phyloP scores from a whole-genome alignment of 2,113 vertebrate species.

The Poicephalus gulielmi region DNA sequence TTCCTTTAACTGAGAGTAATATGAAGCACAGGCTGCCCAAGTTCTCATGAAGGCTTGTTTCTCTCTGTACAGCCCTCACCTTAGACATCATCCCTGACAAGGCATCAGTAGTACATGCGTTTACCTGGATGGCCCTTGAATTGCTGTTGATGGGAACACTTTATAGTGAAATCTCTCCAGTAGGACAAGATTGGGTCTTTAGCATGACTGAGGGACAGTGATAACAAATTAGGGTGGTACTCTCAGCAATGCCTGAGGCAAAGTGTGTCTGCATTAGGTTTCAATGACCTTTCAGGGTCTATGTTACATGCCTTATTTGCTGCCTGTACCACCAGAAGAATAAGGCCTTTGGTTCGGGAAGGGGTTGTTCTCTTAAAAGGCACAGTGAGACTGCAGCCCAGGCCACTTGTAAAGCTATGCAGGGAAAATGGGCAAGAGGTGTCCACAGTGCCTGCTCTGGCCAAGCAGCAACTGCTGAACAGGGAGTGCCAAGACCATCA shows the following conservation, averaged over 20 bases:
- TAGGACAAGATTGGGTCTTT: neutral
- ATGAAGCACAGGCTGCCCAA: neutral
- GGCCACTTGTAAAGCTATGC: neutral
- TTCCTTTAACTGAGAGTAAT: neutral
- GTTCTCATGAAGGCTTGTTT: neutral
- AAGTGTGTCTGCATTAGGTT: neutral
- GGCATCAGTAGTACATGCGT: neutral
- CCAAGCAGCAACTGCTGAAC: neutral
- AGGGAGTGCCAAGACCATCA: neutral
- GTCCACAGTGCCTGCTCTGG: neutral
- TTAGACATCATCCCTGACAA: neutral
- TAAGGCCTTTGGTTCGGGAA: neutral
- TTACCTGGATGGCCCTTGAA: neutral
- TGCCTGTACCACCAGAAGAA: neutral
- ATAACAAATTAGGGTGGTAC: neutral
- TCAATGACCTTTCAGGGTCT: neutral
- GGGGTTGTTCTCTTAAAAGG: fast-evolving
- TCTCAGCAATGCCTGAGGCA: neutral
- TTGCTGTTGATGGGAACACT: neutral
- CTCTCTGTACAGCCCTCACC: neutral
- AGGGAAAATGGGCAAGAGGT: neutral
- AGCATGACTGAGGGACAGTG: neutral
- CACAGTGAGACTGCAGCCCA: neutral
- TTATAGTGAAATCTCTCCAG: neutral
- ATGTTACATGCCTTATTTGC: neutral